A percentile compares a stretch with the other conserved stretches of the same genome.
Evolutionary conservation across 2,888 invertebrate genomes (phyloP).

Genomic region (Pharmacophagus antenor): DNA sequence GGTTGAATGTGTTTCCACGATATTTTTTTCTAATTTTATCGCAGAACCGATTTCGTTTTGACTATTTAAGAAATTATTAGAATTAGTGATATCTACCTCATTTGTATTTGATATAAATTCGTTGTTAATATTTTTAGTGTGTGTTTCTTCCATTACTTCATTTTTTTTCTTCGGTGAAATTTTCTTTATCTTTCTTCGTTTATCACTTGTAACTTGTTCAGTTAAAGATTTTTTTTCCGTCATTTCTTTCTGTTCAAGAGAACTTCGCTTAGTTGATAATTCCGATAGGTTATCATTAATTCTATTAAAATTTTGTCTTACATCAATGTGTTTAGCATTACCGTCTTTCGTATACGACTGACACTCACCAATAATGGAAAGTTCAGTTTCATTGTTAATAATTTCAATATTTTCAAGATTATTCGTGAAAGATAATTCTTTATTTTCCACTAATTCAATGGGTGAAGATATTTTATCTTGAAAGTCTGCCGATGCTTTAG

Average conservation of each 20-base stretch:
- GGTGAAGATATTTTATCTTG: background rate
- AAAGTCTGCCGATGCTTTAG: background rate
- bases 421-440: background rate
- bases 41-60: background rate
- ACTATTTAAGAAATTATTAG: background rate
- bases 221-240: background rate
- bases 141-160: background rate
- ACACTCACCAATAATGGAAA: background rate
- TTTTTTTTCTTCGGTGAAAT: constrained; percentile 1
- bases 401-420: background rate
- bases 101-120: background rate
- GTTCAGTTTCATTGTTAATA: background rate
- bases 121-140: background rate
- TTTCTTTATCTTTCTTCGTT: constrained; percentile 15
- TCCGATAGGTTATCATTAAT: background rate
- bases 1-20: background rate
- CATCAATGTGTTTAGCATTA: constrained; percentile 1
- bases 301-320: constrained; percentile 4
- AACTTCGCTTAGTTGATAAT: background rate
- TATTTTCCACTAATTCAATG: background rate
- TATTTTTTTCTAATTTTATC: background rate
- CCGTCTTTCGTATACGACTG: background rate
- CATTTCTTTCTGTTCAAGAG: background rate
- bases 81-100: background rate
- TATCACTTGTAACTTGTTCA: constrained; percentile 7